These are phyloP conservation scores for Apocheima hispidaria DNA, from an alignment of 2,888 invertebrate species.

Conservation along the genomic window DNA sequence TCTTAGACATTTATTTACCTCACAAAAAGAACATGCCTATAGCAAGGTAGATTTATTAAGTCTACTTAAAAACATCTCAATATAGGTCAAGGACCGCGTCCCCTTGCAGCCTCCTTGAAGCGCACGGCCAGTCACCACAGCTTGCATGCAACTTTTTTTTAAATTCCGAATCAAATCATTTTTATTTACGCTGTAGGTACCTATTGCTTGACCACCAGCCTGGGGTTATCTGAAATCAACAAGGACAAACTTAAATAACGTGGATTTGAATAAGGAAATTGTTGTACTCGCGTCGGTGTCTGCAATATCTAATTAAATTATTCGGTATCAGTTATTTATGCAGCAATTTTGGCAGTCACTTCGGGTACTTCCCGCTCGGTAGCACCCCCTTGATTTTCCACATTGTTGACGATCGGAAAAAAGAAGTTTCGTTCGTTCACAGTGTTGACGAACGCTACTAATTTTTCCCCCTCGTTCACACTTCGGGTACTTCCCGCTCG, in stretches of 20 bases:
- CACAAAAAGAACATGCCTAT: not conserved
- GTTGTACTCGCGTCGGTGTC: conserved; percentile 3
- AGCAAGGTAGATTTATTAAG: conserved; percentile 29
- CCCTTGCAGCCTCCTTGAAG: conserved; percentile 83
- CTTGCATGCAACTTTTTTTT: conserved; percentile 68
- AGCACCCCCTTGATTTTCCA: no score
- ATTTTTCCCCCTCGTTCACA: no score
- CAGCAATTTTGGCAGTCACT: no score
- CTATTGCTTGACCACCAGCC: conserved; percentile 72
- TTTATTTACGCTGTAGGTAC: conserved; percentile 78
- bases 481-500: no score
- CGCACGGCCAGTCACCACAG: conserved; percentile 79
- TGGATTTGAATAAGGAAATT: conserved; percentile 44
- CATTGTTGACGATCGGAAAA: no score
- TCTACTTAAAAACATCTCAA: conserved; percentile 53
- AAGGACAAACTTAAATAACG: conserved; percentile 72
- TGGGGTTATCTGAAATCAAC: conserved; percentile 75
- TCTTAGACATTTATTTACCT: not conserved
- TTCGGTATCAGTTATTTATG: not conserved
- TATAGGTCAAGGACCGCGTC: conserved; percentile 82
- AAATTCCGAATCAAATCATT: conserved; percentile 82
- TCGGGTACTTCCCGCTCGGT: no score
- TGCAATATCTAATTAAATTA: not conserved
- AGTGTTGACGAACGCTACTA: no score
- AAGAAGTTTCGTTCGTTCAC: no score